phyloP scores from a whole-genome alignment of 2,888 invertebrate genomes.

The Eulithis testata region DNA sequence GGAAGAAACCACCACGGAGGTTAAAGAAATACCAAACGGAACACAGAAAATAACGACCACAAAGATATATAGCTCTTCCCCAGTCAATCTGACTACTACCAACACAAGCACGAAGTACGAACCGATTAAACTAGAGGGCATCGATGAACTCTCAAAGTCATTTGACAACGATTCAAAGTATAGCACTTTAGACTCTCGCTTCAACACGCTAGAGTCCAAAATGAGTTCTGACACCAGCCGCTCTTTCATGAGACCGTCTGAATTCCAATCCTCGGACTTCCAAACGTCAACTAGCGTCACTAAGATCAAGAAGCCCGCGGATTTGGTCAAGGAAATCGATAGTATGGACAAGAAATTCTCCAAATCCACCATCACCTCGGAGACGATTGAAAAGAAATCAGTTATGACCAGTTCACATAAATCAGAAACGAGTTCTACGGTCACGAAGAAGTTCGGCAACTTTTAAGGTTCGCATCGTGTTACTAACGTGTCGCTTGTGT shows the following conservation, averaged over 20 bases:
- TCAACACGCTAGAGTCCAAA: conserved; percentile 76
- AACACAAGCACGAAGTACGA: conserved; percentile 80
- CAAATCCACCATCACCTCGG: conserved; percentile 88
- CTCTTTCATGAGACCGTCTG: conserved; percentile 80
- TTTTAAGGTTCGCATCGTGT: conserved; percentile 59
- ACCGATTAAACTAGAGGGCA: conserved; percentile 76
- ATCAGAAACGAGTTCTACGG: conserved; percentile 83
- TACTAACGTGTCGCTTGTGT: conserved; percentile 26
- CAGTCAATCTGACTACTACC: conserved; percentile 79
- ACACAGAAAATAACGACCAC: conserved; percentile 84
- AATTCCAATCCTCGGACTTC: conserved; percentile 74
- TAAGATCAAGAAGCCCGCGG: conserved; percentile 69
- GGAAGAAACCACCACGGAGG: conserved; percentile 81
- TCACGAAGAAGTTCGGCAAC: conserved; percentile 83
- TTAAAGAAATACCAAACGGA: conserved; percentile 82
- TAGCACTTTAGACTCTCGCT: conserved; percentile 77
- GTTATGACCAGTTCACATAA: conserved; percentile 87
- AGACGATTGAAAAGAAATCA: conserved; percentile 88
- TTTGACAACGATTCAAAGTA: conserved; percentile 81
- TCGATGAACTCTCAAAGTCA: conserved; percentile 80
- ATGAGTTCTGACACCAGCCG: conserved; percentile 78
- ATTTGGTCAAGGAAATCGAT: conserved; percentile 79
- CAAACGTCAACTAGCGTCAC: conserved; percentile 60
- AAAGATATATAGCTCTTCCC: conserved; percentile 83
- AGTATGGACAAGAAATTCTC: conserved; percentile 87